These are phyloP conservation scores for Ferdinandea cuprea DNA, from an alignment of 2,888 invertebrate genomes.

Conservation along the genomic window DNA sequence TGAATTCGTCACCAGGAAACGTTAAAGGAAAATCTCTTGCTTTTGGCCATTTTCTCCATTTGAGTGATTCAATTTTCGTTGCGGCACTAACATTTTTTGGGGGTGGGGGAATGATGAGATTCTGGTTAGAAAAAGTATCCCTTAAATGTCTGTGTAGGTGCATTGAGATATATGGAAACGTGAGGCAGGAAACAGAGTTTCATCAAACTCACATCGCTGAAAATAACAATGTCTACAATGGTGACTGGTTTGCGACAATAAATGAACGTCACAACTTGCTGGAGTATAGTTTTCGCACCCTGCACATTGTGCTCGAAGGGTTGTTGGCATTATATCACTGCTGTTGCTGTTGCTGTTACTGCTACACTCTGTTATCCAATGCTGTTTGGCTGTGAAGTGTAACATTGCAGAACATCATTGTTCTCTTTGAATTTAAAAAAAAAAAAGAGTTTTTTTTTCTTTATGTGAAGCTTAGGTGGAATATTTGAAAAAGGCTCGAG, in stretches of 20 bases:
- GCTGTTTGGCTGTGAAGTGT: background rate
- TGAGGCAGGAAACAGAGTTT: constrained; percentile 19
- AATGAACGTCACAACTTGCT: constrained; percentile 30
- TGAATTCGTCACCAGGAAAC: constrained; percentile 64
- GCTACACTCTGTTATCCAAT: background rate
- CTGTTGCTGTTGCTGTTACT: background rate
- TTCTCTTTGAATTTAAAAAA: too few relatives aligned
- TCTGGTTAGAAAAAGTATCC: constrained; percentile 17
- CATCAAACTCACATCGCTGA: constrained; percentile 12
- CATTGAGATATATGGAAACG: background rate
- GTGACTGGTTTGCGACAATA: constrained; percentile 36
- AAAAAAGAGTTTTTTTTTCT: too few relatives aligned
- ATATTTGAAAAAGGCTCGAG: too few relatives aligned
- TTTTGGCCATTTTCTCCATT: constrained; percentile 42
- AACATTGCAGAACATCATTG: too few relatives aligned
- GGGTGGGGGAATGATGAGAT: too few relatives aligned
- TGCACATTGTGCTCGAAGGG: constrained; percentile 23
- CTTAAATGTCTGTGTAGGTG: background rate
- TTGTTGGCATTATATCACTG: too few relatives aligned
- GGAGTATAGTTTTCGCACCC: constrained; percentile 28
- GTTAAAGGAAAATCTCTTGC: constrained; percentile 46
- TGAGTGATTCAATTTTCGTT: constrained; percentile 65
- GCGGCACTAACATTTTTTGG: constrained; percentile 26
- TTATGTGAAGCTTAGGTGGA: too few relatives aligned
- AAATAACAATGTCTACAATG: constrained; percentile 2